Evolutionary conservation across 2,888 invertebrate genomes (phyloP).

Genomic region (Atrina japonica): DNA sequence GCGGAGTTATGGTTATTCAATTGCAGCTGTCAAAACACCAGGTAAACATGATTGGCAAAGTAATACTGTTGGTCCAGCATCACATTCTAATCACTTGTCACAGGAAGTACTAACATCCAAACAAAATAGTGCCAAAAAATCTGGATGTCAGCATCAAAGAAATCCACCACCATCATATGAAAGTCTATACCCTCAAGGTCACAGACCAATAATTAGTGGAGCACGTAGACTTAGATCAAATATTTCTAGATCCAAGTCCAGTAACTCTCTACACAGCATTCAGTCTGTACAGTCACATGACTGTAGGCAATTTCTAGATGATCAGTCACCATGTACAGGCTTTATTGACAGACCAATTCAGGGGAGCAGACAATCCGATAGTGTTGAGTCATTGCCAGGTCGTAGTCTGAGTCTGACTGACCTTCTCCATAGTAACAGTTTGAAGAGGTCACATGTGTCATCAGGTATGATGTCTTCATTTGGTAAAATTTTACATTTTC

Average conservation of each 20-base stretch:
- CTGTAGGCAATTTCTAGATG: neutral
- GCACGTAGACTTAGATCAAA: no score
- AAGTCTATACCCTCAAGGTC: no score
- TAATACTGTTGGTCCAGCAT: conserved; percentile 21
- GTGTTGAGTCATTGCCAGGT: conserved; percentile 45
- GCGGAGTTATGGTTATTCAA: conserved; percentile 1
- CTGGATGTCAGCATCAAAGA: no score
- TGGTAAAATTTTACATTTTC: no score
- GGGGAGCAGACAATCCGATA: conserved; percentile 17
- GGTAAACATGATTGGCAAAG: neutral
- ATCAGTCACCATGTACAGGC: neutral
- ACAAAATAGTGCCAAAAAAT: neutral
- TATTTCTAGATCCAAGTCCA: conserved; percentile 53
- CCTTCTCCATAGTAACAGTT: conserved; percentile 39
- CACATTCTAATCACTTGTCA: conserved; percentile 45
- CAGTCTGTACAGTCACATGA: neutral
- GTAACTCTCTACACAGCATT: conserved; percentile 48
- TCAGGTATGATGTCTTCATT: no score
- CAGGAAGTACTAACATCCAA: neutral
- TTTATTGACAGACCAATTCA: conserved; percentile 14
- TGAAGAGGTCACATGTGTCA: conserved; percentile 3
- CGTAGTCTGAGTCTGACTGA: conserved; percentile 61
- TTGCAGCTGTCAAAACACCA: conserved; percentile 15
- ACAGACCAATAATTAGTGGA: no score
- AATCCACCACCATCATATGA: no score